A percentile compares a stretch with the other conserved stretches of the same genome.
Conservation (phyloP, 2,113 vertebrate species). For the Condylura cristata region DNA sequence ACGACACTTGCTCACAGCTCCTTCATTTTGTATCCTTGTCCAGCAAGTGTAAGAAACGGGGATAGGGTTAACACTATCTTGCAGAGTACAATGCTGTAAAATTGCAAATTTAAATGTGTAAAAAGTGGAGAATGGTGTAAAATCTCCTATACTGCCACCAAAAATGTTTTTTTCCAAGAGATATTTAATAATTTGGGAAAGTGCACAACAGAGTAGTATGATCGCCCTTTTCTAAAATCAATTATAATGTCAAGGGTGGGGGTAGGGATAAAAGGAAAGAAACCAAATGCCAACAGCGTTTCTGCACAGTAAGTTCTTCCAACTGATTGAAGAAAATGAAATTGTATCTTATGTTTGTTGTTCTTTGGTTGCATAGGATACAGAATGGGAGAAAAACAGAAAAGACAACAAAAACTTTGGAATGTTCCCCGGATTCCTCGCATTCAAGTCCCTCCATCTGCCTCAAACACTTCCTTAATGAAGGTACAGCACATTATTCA, state of each 20-base stretch:
- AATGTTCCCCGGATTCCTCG: background rate
- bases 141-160: background rate
- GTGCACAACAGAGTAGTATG: background rate
- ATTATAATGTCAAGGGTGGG: background rate
- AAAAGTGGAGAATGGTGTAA: constrained; percentile 1
- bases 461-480: constrained; percentile 28
- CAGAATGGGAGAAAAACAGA: constrained; percentile 61
- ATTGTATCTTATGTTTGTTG: constrained; percentile 17
- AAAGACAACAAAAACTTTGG: background rate
- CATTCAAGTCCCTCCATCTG: constrained; percentile 29
- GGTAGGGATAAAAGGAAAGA: background rate
- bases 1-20: background rate
- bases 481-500: constrained; percentile 49
- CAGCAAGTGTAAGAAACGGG: background rate
- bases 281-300: background rate
- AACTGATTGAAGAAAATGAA: background rate
- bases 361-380: background rate
- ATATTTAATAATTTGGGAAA: constrained; percentile 2
- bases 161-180: background rate
- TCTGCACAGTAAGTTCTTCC: background rate
- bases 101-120: background rate
- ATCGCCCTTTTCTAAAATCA: constrained; percentile 20
- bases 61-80: background rate
- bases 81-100: background rate
- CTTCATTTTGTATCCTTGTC: background rate